Conservation (phyloP, 2,113 vertebrate genomes). For the Neolamprologus falcicula region DNA sequence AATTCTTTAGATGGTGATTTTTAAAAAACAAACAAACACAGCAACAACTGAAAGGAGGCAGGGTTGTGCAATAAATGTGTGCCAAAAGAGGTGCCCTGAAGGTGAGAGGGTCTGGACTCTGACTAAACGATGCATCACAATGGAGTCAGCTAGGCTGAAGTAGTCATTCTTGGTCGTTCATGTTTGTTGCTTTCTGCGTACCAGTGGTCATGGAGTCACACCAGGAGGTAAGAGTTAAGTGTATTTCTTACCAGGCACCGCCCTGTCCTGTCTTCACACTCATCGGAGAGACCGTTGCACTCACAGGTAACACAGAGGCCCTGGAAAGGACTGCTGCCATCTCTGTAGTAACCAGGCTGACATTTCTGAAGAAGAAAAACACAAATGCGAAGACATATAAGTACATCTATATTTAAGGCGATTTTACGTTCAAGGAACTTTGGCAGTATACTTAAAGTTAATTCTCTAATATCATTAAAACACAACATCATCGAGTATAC, state of each 20-base stretch:
- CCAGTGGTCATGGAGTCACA: not conserved
- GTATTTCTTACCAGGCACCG: slow-evolving; percentile 81
- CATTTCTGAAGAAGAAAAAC: slow-evolving; percentile 74
- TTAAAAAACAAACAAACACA: not conserved
- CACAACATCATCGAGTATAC: not conserved
- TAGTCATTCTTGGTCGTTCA: not conserved
- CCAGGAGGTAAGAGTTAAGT: not conserved
- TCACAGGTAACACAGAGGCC: slow-evolving; percentile 81
- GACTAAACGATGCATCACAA: not conserved
- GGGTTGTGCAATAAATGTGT: not conserved
- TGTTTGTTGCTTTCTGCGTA: not conserved
- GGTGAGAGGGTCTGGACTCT: not conserved
- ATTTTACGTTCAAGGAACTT: not conserved
- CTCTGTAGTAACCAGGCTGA: slow-evolving; percentile 79
- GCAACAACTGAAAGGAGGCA: not conserved
- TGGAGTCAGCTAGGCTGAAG: not conserved
- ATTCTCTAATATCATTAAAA: not conserved
- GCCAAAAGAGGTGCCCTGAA: not conserved
- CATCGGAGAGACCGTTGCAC: slow-evolving; percentile 81
- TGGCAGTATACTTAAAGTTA: not conserved
- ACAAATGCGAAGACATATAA: not conserved
- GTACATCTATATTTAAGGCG: not conserved
- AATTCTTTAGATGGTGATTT: not conserved
- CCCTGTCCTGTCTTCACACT: slow-evolving; percentile 83
- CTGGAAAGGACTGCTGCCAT: slow-evolving; percentile 51